Percentiles rank a stretch among this genome's conserved stretches.
Conservation (phyloP, 2,888 invertebrate genomes). For the Syrphus vitripennis region DNA sequence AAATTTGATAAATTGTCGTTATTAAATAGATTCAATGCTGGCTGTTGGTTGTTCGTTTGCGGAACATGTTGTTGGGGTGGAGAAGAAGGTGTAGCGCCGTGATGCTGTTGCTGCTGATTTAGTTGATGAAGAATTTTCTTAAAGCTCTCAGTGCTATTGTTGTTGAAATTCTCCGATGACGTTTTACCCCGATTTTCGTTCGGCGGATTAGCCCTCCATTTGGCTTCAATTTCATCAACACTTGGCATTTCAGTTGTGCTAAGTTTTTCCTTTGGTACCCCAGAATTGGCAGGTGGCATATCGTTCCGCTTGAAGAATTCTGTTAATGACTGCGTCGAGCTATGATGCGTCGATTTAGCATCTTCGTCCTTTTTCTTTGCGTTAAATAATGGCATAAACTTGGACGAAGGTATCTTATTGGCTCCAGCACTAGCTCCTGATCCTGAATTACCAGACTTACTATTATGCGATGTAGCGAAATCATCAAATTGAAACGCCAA, state of each 20-base stretch:
- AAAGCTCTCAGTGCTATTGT: slow-evolving; percentile 75
- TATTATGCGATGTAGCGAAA: slow-evolving; percentile 34
- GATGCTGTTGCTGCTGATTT: slow-evolving; percentile 58
- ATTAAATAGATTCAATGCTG: slow-evolving; percentile 73
- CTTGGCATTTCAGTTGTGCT: slow-evolving; percentile 76
- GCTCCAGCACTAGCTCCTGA: neutral
- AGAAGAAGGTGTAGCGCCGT: neutral
- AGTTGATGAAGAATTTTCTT: slow-evolving; percentile 77
- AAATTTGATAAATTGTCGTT: slow-evolving; percentile 77
- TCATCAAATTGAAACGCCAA: slow-evolving; percentile 64
- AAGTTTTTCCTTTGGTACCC: slow-evolving; percentile 32
- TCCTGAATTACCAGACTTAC: neutral
- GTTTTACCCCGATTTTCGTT: slow-evolving; percentile 74
- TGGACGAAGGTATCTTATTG: slow-evolving; percentile 39
- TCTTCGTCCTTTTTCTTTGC: slow-evolving; percentile 37
- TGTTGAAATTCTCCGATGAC: slow-evolving; percentile 55
- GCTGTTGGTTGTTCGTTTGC: neutral
- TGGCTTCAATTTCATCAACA: slow-evolving; percentile 78
- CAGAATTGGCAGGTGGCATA: neutral
- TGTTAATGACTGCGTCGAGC: slow-evolving; percentile 76
- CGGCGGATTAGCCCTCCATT: slow-evolving; percentile 76
- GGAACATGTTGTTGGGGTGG: neutral
- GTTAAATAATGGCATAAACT: slow-evolving; percentile 55
- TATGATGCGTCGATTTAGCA: neutral
- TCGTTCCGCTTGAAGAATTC: slow-evolving; percentile 77